Conservation (phyloP, 2,113 vertebrate species). For the Calidris pugnax region DNA sequence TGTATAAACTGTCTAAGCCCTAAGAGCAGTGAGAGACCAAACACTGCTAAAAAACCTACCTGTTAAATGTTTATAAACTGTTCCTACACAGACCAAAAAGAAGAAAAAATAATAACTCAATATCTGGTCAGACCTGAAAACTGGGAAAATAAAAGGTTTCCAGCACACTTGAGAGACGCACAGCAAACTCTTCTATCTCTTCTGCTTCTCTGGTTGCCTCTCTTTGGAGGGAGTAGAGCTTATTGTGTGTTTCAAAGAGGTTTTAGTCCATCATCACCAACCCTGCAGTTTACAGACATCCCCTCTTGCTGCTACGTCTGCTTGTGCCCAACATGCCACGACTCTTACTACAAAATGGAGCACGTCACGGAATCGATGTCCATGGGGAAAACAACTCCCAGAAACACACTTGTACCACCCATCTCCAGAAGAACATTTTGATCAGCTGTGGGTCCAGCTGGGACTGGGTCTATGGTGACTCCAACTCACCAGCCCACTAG, state of each 20-base stretch:
- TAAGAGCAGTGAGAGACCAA: not conserved
- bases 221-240: not conserved
- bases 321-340: not conserved
- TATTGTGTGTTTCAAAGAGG: not conserved
- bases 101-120: not conserved
- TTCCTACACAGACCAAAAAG: not conserved
- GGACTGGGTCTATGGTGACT: not conserved
- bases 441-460: not conserved
- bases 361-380: not conserved
- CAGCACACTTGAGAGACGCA: not conserved
- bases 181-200: not conserved
- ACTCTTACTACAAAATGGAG: not conserved
- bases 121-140: not conserved
- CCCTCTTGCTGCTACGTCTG: not conserved
- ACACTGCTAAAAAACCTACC: not conserved
- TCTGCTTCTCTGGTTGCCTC: not conserved
- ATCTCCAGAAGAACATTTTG: not conserved
- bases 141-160: rapidly evolving
- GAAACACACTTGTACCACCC: not conserved
- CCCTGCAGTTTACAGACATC: not conserved
- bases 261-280: not conserved
- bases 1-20: not conserved
- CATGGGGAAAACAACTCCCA: not conserved
- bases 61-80: not conserved
- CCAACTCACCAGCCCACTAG: not conserved